Base-by-base conservation (phyloP, 2,113 vertebrate genomes). In the Elachura formosa region DNA sequence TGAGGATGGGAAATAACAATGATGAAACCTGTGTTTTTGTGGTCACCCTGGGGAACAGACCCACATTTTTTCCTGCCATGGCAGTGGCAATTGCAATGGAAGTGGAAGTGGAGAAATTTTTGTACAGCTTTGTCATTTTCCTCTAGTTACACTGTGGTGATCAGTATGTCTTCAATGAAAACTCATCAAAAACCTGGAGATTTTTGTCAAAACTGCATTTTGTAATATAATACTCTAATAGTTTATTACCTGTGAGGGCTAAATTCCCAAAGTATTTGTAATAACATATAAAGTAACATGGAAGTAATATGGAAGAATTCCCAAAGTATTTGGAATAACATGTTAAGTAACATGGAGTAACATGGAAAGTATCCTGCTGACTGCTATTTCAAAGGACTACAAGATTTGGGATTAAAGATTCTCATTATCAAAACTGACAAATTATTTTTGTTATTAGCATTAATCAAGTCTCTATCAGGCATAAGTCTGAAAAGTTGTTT, bases 371-470 rank as follows among this genome's bases (percentile, higher is more conserved):
- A 92, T 80, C 28, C 52, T 62, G 33, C 79, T 94, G 45, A 62
- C 28, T 31, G 52, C 66, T 62, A 29, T 92, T 94, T 96, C 64
- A 83, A 75, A 84, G 18, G 12, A 77, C 21, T 33, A 69, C 0
- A 5, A 33, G n/a, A 61, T 67, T 67, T 71, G 28, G 82, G 80
- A 96, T 95, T 84, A 77, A 64, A 83, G 59, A 90, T 71, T 63
- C 55, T 92, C 31, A 86, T 94, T 84, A 97, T 81, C 85, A 97
- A 92, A 97, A 92, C 31, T 54, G 79, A 87, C 33, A 95, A 87
- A 83, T 89, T 89, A 66, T 78, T 82, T 85, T 92, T 88, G 89
- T 94, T 94, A 94, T 79, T 94, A 96, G 94, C 88, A 92, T 91
- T 80, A 95, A 91, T 91, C 89, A 95, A 36, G 38, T 66, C 80